Evolutionary conservation across 2,888 invertebrate genomes (phyloP), one percentile per base, ranked within the genome.

Genomic region (Mythimna ferrago): DNA sequence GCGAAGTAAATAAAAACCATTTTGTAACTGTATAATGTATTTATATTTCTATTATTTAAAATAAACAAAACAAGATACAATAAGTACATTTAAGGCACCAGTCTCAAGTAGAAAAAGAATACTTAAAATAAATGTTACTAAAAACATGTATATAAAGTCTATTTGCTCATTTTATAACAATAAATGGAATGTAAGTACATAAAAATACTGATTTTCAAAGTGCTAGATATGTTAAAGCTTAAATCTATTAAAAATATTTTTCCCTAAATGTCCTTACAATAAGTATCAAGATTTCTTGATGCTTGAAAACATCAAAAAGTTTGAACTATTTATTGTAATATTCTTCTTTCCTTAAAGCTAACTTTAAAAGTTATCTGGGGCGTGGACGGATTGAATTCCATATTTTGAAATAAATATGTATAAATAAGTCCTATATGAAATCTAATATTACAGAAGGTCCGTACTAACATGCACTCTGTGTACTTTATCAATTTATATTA

Each of bases 31-130:
- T 67, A 71, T 69, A 80, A 68, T 72, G n/a, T 1, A 48, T 82
- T 63, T 78, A 74, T 82, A 79, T 70, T 71, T 73, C 73, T 38
- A 73, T 58, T 73, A 41, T 73, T 65, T 48, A 44, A 58, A 65
- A 58, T 62, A 76, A 82, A 78, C 76, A 69, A 73, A 83, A 82
- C 73, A 76, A 63, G 75, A 74, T 62, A 66, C 19, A 74, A 66
- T 71, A 71, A 69, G 66, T 81, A 79, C 57, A 53, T 81, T n/a
- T 74, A 79, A 82, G 71, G 80, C 84, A 86, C 84, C 80, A 83
- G 71, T 81, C 78, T 81, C 56, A 57, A 21, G 35, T 44, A 61
- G 6, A 56, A 48, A 64, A 75, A 26, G 53, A 44, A 53, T 54
- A n/a, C n/a, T 1, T 51, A 35, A 73, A 66, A 58, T 73, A 61